These are phyloP conservation scores for Otocyon megalotis DNA, from an alignment of 2,113 vertebrate species.

Conservation along the genomic window DNA sequence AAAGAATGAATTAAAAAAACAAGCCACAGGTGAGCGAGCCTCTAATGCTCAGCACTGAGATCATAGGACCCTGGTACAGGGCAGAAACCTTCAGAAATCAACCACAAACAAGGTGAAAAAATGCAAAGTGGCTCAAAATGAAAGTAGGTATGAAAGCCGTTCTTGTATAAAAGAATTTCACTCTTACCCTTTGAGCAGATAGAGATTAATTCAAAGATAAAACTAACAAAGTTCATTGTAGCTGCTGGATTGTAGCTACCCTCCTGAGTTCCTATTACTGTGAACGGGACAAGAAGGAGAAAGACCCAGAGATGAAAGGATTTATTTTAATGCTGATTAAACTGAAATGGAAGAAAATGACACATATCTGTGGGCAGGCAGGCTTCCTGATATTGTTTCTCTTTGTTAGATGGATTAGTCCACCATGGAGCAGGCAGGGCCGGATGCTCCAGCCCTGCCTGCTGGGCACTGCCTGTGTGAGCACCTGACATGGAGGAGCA, in stretches of 20 bases:
- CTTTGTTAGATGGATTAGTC: not conserved
- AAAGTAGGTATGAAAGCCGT: not conserved
- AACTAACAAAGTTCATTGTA: not conserved
- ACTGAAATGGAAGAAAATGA: not conserved
- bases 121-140: not conserved
- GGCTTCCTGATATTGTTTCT: not conserved
- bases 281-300: not conserved
- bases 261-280: not conserved
- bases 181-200: not conserved
- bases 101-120: not conserved
- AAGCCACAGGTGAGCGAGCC: not conserved
- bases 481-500: too few relatives aligned
- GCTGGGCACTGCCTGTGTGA: accelerated
- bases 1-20: not conserved
- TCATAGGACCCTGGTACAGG: not conserved
- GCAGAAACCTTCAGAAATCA: not conserved
- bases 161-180: not conserved
- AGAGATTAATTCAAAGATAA: not conserved
- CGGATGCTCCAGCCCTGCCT: not conserved
- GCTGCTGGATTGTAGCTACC: not conserved
- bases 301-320: not conserved
- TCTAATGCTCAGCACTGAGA: not conserved
- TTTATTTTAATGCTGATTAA: not conserved
- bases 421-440: accelerated
- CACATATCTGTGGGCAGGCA: too few relatives aligned